Base-by-base conservation (phyloP, 2,113 vertebrate genomes). In the Petrocephalus zakoni region DNA sequence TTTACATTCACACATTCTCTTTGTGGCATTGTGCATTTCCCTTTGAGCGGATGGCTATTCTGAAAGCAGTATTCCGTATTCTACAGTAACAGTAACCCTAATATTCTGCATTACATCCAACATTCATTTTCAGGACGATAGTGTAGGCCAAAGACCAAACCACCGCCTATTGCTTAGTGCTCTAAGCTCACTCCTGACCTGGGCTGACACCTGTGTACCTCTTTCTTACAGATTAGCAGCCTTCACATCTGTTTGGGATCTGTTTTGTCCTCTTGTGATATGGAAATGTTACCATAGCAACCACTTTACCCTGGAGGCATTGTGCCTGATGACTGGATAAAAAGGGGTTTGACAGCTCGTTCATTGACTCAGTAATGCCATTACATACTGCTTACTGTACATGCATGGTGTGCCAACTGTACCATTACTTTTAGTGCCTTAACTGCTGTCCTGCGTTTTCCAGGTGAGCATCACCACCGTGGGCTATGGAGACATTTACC, bases 381-480 rank as follows among this genome's bases (percentile, higher is more conserved):
- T 68, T 68, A 25, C 61, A 68, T n/a, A 10, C 61, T 68, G 0
- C 42, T 21, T 37, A 72, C 25, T 72, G 68, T 82, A 37, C 1
- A 8, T 82, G 19, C 2, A 4, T 2, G 7, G 46, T 83, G 34
- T 42, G 19, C 25, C 25, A 5, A 3, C 13, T 2, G 2, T 85
- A 5, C 34, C 21, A 34, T 52, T 17, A 85, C 25, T 84, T 21
- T 84, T 52, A 52, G 49, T 53, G 6, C 51, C 52, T 34, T 52
- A 7, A 56, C 49, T 56, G 4, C 13, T 86, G 15, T 85, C 47
- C 22, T 85, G 22, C 22, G 3, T 56, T 81, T 5, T 22, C 19
- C 91, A 95, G 95, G 95, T 99, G 90, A 98, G 97, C 92, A 99
- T 99, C 96, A 97, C 97, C 0, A 97, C 97, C 0, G 97, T 97